Percentiles rank a stretch among this genome's conserved stretches.
Evolutionary conservation across 2,888 invertebrate genomes (phyloP).

Genomic region (Buathra laborator): DNA sequence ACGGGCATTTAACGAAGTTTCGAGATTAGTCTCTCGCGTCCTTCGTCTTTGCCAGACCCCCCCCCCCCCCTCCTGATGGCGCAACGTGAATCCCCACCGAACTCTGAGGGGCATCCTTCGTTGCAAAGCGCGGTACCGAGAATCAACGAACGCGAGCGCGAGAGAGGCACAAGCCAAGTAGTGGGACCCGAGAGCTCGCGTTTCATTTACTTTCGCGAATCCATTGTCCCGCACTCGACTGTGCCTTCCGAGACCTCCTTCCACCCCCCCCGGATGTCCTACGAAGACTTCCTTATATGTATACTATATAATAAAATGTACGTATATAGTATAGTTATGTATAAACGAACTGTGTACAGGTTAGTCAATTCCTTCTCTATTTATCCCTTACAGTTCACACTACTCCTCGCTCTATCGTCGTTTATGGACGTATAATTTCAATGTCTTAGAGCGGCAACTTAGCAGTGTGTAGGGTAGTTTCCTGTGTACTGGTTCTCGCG

Average conservation of each 20-base stretch:
- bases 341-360: background rate
- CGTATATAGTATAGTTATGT: background rate
- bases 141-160: conserved; percentile 31
- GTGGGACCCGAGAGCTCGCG: conserved; percentile 76
- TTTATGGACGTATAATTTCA: conserved; percentile 38
- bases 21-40: conserved; percentile 79
- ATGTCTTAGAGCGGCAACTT: conserved; percentile 38
- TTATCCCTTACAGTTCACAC: conserved; percentile 10
- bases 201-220: conserved; percentile 82
- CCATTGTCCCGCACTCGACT: conserved; percentile 78
- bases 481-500: background rate
- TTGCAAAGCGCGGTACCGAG: conserved; percentile 38
- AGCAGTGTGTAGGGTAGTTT: conserved; percentile 7
- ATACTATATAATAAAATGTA: conserved; percentile 18
- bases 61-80: too few species aligned
- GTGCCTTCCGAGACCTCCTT: conserved; percentile 52
- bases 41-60: conserved; percentile 5
- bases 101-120: conserved; percentile 22
- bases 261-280: conserved; percentile 59
- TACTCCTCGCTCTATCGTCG: background rate
- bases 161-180: conserved; percentile 10
- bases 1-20: conserved; percentile 83
- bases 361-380: conserved; percentile 1
- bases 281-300: conserved; percentile 53
- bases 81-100: conserved; percentile 43